A percentile compares a stretch with the other conserved stretches of the same genome.
Evolutionary conservation across 1,140 invertebrate genomes (phyloP).

Genomic region (Anastrepha obliqua): DNA sequence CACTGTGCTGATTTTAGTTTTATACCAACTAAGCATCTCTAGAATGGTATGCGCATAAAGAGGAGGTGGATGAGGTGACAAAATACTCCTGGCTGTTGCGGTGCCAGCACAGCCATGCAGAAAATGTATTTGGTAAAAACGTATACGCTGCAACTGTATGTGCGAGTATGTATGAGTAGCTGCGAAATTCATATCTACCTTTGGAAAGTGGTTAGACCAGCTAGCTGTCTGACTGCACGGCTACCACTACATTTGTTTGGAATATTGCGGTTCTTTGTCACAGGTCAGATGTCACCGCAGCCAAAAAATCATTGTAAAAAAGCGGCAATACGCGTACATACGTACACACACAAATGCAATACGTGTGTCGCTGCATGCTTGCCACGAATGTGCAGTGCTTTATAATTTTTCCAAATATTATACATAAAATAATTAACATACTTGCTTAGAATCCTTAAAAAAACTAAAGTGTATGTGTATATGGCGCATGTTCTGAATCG

Average conservation of each 20-base stretch:
- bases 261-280: slow-evolving; percentile 45
- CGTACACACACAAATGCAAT: not conserved
- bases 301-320: not conserved
- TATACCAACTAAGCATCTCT: not conserved
- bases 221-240: not conserved
- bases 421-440: too few relatives aligned
- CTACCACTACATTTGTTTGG: slow-evolving; percentile 19
- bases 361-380: slow-evolving; percentile 17
- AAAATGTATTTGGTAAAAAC: slow-evolving; percentile 40
- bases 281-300: slow-evolving; percentile 29
- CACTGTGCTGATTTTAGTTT: not conserved
- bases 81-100: not conserved
- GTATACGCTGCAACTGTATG: slow-evolving; percentile 3
- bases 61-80: not conserved
- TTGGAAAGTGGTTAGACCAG: slow-evolving; percentile 50
- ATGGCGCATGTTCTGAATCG: not conserved
- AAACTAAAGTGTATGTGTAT: too few relatives aligned
- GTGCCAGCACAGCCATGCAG: not conserved
- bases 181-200: slow-evolving; percentile 44
- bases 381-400: not conserved
- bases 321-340: slow-evolving; percentile 12
- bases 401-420: too few relatives aligned
- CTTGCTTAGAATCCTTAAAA: too few relatives aligned
- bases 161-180: not conserved
- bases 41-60: not conserved